Evolutionary conservation across 2,797 vertebrate species (phyloP), one percentile per base, ranked within the genome.

Genomic region (Pangasius larnaudii): DNA sequence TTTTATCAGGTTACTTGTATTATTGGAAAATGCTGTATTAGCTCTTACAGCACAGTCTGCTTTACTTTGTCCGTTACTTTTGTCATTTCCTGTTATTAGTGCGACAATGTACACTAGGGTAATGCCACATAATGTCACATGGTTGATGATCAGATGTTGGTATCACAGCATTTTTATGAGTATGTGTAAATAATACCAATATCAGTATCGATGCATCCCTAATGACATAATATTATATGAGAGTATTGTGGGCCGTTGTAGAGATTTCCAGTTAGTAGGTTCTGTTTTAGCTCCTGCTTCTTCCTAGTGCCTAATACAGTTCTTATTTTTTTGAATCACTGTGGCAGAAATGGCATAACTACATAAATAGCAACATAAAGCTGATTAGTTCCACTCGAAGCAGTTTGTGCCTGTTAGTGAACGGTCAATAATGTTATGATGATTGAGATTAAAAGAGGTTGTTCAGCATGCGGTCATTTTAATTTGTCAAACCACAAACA

Each of bases 341-440:
- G 2, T 79, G 18, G 13, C 51, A 39, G 33, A 61, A 81, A 61
- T 27, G 78, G 13, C 22, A 27, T 79, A 58, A 79, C 77, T 24
- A 11, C 51, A 56, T 39, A 81, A 81, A 61, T 61, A 33, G 75
- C 78, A 46, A 30, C 65, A 30, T 82, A 30, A 87, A 82, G 78
- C 58, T 86, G 85, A 63, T 65, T 63, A 71, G 42, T 65, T 71
- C 30, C 72, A 69, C 85, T 67, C 59, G 3, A 61, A 65, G 63
- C 72, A 78, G 27, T 86, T 80, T 80, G 61, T 56, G 24, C 53
- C 56, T 87, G 79, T 42, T 81, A 61, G 58, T 61, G 36, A 63
- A 36, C 14, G n/a, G 30, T 71, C 77, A 65, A 10, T 84, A 56
- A 69, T 39, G 46, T 80, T 69, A 27, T 69, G 18, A 36, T 46